phyloP scores from a whole-genome alignment of 2,797 vertebrate genomes.

The Kryptopterus vitreolus region DNA sequence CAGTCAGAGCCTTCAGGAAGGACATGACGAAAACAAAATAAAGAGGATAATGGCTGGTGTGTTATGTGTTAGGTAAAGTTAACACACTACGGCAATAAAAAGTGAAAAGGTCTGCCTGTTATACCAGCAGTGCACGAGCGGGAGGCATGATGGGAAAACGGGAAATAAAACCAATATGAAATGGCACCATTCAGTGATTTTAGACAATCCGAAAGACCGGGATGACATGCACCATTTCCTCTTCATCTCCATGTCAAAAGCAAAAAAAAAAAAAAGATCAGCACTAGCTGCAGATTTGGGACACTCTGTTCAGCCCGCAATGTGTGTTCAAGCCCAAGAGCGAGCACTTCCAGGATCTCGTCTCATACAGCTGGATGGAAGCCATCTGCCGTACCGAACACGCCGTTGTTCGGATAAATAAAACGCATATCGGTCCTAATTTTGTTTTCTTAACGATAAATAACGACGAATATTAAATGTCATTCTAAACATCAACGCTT shows the following conservation, averaged over 20 bases:
- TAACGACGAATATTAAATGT: conserved; percentile 25
- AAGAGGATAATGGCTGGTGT: conserved; percentile 30
- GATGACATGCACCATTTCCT: conserved; percentile 37
- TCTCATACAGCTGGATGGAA: conserved; percentile 31
- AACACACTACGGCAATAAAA: conserved; percentile 45
- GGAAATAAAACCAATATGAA: background rate
- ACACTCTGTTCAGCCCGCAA: conserved; percentile 33
- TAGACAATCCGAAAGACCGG: conserved; percentile 30
- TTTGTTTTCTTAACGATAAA: too few relatives aligned
- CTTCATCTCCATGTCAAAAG: conserved; percentile 25
- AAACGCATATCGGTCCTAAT: background rate
- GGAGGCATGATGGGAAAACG: background rate
- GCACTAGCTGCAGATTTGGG: conserved; percentile 22
- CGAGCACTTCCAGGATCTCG: conserved; percentile 13
- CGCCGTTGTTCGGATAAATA: conserved; percentile 3
- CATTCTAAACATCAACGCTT: conserved; percentile 45
- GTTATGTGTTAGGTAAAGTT: conserved; percentile 16
- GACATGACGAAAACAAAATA: conserved; percentile 38
- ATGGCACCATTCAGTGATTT: conserved; percentile 15
- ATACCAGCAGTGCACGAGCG: background rate
- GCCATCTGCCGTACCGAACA: conserved; percentile 55
- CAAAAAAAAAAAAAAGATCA: background rate
- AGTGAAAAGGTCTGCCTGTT: conserved; percentile 25
- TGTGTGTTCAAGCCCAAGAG: conserved; percentile 29
- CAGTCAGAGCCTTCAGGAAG: conserved; percentile 42